A percentile compares a stretch with the other conserved stretches of the same genome.
Evolutionary conservation across 2,888 invertebrate species (phyloP).

Genomic region (Tenthredo notha): DNA sequence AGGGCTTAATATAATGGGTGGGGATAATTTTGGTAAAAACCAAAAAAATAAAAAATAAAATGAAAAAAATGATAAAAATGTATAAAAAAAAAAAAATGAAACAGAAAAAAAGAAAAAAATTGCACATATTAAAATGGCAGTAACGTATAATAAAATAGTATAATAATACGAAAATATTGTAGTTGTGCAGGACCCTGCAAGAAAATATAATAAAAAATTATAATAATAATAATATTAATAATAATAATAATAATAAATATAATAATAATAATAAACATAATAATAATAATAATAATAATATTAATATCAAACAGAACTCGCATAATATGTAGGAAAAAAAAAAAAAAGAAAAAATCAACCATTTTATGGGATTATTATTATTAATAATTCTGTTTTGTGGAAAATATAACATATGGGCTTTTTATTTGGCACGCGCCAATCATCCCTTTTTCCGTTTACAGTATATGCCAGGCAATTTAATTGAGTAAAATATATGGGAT

Average conservation of each 20-base stretch:
- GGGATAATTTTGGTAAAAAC: slow-evolving; percentile 64
- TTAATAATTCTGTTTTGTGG: slow-evolving; percentile 49
- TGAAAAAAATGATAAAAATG: slow-evolving; percentile 64
- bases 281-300: neutral
- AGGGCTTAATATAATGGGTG: slow-evolving; percentile 64
- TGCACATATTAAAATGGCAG: slow-evolving; percentile 40
- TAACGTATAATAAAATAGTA: slow-evolving; percentile 20
- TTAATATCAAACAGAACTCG: slow-evolving; percentile 23
- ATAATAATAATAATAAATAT: slow-evolving; percentile 14
- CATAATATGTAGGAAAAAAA: slow-evolving; percentile 49
- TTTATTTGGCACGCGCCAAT: slow-evolving; percentile 17
- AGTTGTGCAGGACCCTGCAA: slow-evolving; percentile 30
- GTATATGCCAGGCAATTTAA: neutral
- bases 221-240: slow-evolving; percentile 11
- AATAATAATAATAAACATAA: slow-evolving; percentile 13
- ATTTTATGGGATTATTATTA: slow-evolving; percentile 49
- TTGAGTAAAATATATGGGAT: neutral
- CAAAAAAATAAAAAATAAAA: slow-evolving; percentile 64
- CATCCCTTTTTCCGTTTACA: slow-evolving; percentile 16
- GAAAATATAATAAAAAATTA: slow-evolving; percentile 24
- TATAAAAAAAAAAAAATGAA: slow-evolving; percentile 65
- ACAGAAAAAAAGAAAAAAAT: slow-evolving; percentile 59
- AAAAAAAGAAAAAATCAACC: slow-evolving; percentile 17
- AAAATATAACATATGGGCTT: slow-evolving; percentile 40
- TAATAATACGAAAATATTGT: slow-evolving; percentile 21